Percentiles rank a stretch among this genome's conserved stretches.
Conservation (phyloP, 2,888 invertebrate genomes). For the Pandemis cinnamomeana region DNA sequence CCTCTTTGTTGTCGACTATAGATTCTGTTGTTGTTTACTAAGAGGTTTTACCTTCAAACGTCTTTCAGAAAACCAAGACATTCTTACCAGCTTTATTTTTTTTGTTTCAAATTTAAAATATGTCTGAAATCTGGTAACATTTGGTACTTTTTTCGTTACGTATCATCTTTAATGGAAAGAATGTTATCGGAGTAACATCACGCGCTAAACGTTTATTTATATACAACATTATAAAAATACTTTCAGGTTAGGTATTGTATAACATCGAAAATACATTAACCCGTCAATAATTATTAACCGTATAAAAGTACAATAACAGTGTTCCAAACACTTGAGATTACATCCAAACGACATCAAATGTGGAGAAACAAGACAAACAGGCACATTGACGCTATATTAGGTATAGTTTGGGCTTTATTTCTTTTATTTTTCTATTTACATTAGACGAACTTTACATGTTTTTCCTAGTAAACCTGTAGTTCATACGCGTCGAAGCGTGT, state of each 20-base stretch:
- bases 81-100: too few species aligned
- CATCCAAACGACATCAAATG: constrained; percentile 46
- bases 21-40: too few species aligned
- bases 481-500: too few species aligned
- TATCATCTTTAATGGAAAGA: neutral
- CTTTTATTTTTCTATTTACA: neutral
- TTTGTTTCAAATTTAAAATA: too few species aligned
- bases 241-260: constrained; percentile 72
- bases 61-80: too few species aligned
- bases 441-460: too few species aligned
- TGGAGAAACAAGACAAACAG: constrained; percentile 44
- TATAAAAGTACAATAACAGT: constrained; percentile 59
- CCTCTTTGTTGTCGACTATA: too few species aligned
- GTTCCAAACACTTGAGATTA: constrained; percentile 38
- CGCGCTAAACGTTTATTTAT: constrained; percentile 47
- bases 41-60: too few species aligned
- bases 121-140: too few species aligned
- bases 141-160: too few species aligned
- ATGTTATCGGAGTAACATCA: constrained; percentile 52
- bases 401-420: constrained; percentile 23
- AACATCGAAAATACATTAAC: constrained; percentile 76
- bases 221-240: constrained; percentile 76
- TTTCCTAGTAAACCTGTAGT: too few species aligned
- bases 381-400: constrained; percentile 37
- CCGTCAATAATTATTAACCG: constrained; percentile 53